phyloP scores from a whole-genome alignment of 2,888 invertebrate genomes.

The Shargacucullia verbasci region DNA sequence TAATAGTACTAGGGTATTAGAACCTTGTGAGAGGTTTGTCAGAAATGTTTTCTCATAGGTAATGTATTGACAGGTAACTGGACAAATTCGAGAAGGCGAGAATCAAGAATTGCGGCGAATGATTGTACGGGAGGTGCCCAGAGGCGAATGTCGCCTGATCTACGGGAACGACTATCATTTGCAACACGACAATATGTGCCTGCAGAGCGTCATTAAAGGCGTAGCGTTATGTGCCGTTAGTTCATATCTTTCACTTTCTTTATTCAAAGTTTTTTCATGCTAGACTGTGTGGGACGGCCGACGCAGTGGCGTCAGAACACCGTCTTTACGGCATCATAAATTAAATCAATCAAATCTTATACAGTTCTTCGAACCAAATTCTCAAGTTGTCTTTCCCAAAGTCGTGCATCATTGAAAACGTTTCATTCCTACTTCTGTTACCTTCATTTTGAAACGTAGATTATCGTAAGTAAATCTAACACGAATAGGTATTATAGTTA shows the following conservation, averaged over 20 bases:
- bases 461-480: too few species aligned
- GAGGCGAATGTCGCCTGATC: constrained; percentile 71
- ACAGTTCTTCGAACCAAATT: too few species aligned
- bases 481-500: too few species aligned
- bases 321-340: too few species aligned
- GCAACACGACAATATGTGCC: constrained; percentile 82
- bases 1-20: constrained; percentile 43
- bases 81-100: constrained; percentile 81
- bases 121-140: constrained; percentile 76
- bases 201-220: constrained; percentile 76
- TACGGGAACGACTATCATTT: constrained; percentile 83
- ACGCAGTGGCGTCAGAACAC: too few species aligned
- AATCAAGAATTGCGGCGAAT: constrained; percentile 84
- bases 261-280: too few species aligned
- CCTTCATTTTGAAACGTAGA: too few species aligned
- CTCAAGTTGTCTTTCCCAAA: too few species aligned
- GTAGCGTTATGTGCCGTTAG: constrained; percentile 83
- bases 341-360: too few species aligned
- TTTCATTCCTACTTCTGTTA: too few species aligned
- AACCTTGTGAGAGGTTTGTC: constrained; percentile 13
- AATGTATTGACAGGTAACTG: constrained; percentile 69
- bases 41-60: constrained; percentile 3
- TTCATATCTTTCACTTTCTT: constrained; percentile 11
- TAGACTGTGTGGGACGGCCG: too few species aligned
- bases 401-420: too few species aligned